Evolutionary conservation across 1,140 invertebrate species (phyloP).

Genomic region (Hyles vespertilio): DNA sequence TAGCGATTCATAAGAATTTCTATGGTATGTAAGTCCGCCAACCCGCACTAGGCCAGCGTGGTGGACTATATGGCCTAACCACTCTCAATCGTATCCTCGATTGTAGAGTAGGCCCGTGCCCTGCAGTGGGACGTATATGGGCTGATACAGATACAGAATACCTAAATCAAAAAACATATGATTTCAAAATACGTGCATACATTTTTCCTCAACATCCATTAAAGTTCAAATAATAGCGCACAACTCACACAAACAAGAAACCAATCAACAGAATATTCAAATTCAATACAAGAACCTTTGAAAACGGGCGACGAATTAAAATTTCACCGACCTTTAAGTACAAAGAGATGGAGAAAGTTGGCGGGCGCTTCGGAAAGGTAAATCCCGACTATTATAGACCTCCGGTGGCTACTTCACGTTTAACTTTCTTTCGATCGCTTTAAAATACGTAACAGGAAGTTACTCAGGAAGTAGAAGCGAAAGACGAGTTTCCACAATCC

Average conservation of each 20-base stretch:
- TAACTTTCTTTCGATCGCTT: slow-evolving; percentile 22
- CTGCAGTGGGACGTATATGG: no score
- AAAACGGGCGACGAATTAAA: slow-evolving; percentile 4
- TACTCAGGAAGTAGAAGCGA: slow-evolving; percentile 10
- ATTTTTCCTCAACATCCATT: no score
- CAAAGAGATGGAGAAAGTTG: slow-evolving; percentile 14
- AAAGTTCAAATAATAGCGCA: no score
- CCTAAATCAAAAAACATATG: no score
- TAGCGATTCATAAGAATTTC: no score
- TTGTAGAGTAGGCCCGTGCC: no score
- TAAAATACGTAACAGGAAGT: slow-evolving; percentile 18
- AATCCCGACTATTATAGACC: slow-evolving; percentile 17
- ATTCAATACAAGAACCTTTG: slow-evolving; percentile 2
- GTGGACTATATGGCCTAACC: no score
- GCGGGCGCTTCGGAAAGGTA: slow-evolving; percentile 4
- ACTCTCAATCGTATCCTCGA: no score
- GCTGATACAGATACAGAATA: no score
- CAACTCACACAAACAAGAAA: background rate
- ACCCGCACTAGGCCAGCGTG: no score
- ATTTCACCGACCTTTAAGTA: slow-evolving; percentile 1
- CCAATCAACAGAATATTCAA: slow-evolving; percentile 2
- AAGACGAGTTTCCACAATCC: background rate
- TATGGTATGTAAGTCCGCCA: no score
- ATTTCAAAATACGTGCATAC: no score
- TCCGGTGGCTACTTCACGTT: slow-evolving; percentile 9